These are phyloP conservation scores for Hypselothyrea guttata DNA, from an alignment of 2,888 invertebrate genomes.

Conservation along the genomic window DNA sequence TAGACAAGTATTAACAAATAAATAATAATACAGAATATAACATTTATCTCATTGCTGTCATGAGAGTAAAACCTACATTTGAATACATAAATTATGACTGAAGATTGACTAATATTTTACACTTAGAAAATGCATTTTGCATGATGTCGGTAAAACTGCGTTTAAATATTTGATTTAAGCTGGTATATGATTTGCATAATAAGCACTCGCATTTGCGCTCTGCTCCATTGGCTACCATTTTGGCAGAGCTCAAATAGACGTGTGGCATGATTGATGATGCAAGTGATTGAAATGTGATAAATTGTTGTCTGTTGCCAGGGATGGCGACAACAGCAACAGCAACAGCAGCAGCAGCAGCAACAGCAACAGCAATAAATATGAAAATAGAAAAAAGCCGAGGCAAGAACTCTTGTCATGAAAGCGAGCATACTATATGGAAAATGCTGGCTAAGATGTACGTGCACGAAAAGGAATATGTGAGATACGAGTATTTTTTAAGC, in stretches of 20 bases:
- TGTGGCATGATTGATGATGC: conserved; percentile 67
- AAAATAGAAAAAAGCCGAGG: conserved; percentile 15
- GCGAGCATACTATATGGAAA: conserved; percentile 25
- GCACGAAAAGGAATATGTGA: conserved; percentile 20
- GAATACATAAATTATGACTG: too few relatives aligned
- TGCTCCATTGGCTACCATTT: conserved; percentile 25
- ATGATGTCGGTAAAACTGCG: too few relatives aligned
- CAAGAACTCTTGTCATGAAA: conserved; percentile 12
- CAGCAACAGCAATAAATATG: conserved; percentile 30
- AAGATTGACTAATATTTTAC: too few relatives aligned
- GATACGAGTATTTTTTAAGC: too few relatives aligned
- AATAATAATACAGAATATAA: too few relatives aligned
- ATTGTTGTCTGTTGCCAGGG: conserved; percentile 54
- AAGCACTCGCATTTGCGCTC: conserved; percentile 12
- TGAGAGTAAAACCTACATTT: too few relatives aligned
- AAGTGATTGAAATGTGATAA: conserved; percentile 72
- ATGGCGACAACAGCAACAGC: conserved; percentile 46
- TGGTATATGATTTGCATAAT: conserved; percentile 23
- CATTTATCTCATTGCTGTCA: too few relatives aligned
- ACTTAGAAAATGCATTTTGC: too few relatives aligned
- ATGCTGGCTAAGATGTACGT: conserved; percentile 26
- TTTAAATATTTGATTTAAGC: not conserved
- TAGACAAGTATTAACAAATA: too few relatives aligned
- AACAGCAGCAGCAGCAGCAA: conserved; percentile 36
- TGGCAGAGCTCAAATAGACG: conserved; percentile 50